phyloP scores from a whole-genome alignment of 2,797 vertebrate species.

The Danionella dracula region DNA sequence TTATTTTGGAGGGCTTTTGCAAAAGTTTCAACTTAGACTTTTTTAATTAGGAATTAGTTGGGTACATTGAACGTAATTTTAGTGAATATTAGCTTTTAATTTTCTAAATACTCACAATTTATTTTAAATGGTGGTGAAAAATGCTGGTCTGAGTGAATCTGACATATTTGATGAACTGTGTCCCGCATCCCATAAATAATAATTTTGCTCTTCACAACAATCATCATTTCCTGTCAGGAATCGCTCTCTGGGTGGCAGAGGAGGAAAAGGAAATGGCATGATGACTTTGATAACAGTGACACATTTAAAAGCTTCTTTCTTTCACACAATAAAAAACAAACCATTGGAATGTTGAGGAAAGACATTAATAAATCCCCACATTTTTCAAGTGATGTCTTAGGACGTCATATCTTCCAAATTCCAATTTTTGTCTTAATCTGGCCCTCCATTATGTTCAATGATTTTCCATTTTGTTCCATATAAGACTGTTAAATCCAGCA shows the following conservation, averaged over 20 bases:
- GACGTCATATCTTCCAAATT: constrained; percentile 40
- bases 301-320: neutral
- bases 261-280: constrained; percentile 41
- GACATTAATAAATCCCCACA: constrained; percentile 16
- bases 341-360: constrained; percentile 24
- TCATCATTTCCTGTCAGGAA: constrained; percentile 14
- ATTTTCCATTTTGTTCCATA: constrained; percentile 61
- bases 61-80: no score
- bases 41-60: no score
- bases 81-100: no score
- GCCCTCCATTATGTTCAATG: constrained; percentile 50
- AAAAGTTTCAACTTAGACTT: no score
- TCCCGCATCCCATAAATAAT: no score
- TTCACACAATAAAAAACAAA: constrained; percentile 5
- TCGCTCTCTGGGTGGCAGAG: constrained; percentile 15
- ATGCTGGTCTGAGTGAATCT: neutral
- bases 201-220: no score
- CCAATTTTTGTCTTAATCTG: constrained; percentile 45
- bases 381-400: constrained; percentile 22
- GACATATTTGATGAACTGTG: neutral
- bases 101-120: no score
- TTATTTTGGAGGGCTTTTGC: no score
- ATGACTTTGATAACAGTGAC: constrained; percentile 26
- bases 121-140: no score
- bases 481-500: constrained; percentile 61